These are phyloP conservation scores for Xenentodon cancila DNA, from an alignment of 2,797 vertebrate genomes.

Conservation along the genomic window DNA sequence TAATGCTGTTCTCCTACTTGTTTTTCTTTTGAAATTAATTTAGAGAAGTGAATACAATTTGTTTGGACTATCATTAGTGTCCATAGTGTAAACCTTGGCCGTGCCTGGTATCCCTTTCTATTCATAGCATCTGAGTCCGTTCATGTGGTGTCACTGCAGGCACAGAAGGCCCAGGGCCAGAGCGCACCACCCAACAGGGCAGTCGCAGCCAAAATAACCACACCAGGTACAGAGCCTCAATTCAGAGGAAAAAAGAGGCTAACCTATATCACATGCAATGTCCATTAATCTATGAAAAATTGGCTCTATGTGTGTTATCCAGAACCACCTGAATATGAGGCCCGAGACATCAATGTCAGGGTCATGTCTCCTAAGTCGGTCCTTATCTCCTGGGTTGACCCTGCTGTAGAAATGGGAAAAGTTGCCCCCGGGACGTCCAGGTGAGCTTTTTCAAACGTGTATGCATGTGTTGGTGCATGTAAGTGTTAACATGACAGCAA, in stretches of 20 bases:
- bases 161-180: conserved; percentile 85
- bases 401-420: conserved; percentile 87
- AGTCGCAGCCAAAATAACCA: conserved; percentile 83
- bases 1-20: no score
- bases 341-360: conserved; percentile 90
- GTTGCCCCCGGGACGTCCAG: conserved; percentile 68
- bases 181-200: conserved; percentile 85
- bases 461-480: conserved; percentile 6
- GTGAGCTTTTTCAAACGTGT: conserved; percentile 48
- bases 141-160: conserved; percentile 95
- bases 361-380: conserved; percentile 96
- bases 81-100: conserved; percentile 78
- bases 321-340: conserved; percentile 89
- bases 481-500: conserved; percentile 7
- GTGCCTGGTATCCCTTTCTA: conserved; percentile 84
- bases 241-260: background rate
- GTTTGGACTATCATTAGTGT: conserved; percentile 63
- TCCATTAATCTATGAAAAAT: background rate
- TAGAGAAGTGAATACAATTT: conserved; percentile 34
- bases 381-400: conserved; percentile 94
- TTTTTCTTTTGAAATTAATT: conserved; percentile 5
- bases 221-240: conserved; percentile 83
- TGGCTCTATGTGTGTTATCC: conserved; percentile 54
- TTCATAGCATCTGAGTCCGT: conserved; percentile 95
- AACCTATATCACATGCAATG: background rate